Evolutionary conservation across 2,888 invertebrate species (phyloP).

Genomic region (Thereva unica): DNA sequence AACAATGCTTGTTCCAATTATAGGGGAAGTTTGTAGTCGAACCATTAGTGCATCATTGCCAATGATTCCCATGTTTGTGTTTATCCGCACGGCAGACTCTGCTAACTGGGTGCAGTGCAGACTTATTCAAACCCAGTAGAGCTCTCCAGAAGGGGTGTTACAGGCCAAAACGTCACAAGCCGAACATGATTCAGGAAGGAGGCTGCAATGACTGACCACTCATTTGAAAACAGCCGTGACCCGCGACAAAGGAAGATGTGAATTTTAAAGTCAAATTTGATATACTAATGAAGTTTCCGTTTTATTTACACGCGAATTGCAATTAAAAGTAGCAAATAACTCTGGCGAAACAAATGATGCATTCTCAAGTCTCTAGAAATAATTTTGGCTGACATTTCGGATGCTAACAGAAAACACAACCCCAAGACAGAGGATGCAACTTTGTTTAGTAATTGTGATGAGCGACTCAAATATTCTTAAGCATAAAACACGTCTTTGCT

Average conservation of each 20-base stretch:
- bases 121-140: background rate
- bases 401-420: too few relatives aligned
- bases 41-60: slow-evolving; percentile 19
- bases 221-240: background rate
- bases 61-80: background rate
- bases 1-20: slow-evolving; percentile 23
- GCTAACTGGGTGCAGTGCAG: background rate
- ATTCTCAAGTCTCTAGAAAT: too few relatives aligned
- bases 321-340: too few relatives aligned
- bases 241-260: background rate
- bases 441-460: too few relatives aligned
- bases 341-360: too few relatives aligned
- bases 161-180: background rate
- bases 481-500: too few relatives aligned
- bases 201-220: background rate
- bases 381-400: too few relatives aligned
- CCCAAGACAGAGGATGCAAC: too few relatives aligned
- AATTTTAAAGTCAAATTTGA: background rate
- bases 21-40: slow-evolving; percentile 17
- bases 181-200: background rate
- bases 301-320: too few relatives aligned
- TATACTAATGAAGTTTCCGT: slow-evolving; percentile 1
- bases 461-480: too few relatives aligned
- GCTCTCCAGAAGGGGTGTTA: background rate
- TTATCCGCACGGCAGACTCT: background rate